A percentile compares a stretch with the other conserved stretches of the same genome.
These are phyloP conservation scores for Anguilla pacifica DNA, from an alignment of 2,797 vertebrate species.

Conservation along the genomic window DNA sequence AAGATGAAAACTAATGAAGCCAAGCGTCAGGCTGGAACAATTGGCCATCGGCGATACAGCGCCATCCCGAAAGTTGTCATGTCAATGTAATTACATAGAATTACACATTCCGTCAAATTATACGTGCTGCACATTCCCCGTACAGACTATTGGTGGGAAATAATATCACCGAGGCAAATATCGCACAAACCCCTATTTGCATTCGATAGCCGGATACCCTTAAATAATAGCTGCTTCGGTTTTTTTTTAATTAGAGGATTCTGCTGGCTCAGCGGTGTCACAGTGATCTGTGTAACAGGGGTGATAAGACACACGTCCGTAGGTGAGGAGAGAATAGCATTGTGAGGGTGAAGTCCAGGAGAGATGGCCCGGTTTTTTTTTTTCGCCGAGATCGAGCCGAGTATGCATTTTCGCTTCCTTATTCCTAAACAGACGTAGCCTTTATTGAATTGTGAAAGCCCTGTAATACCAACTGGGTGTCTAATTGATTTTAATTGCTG, in stretches of 20 bases:
- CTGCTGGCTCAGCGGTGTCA: constrained; percentile 3
- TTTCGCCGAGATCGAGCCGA: background rate
- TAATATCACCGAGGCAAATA: background rate
- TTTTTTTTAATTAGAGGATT: constrained; percentile 32
- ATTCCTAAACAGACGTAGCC: background rate
- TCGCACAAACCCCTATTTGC: background rate
- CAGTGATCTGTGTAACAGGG: background rate
- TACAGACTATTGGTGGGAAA: background rate
- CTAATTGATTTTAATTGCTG: constrained; percentile 78
- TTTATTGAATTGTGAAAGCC: constrained; percentile 46
- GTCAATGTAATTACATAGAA: background rate
- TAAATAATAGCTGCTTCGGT: constrained; percentile 18
- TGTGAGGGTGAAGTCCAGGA: background rate
- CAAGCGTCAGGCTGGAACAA: background rate
- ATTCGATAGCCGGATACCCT: background rate
- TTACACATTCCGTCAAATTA: background rate
- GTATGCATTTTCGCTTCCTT: background rate
- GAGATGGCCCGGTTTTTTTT: background rate
- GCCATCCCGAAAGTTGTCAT: background rate
- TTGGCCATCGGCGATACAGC: background rate
- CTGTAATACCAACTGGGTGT: constrained; percentile 65
- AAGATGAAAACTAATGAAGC: background rate
- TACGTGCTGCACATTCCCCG: background rate
- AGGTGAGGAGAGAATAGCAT: background rate
- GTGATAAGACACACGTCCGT: background rate